Evolutionary conservation across 2,797 vertebrate species (phyloP).

Genomic region (Anniella stebbinsi): DNA sequence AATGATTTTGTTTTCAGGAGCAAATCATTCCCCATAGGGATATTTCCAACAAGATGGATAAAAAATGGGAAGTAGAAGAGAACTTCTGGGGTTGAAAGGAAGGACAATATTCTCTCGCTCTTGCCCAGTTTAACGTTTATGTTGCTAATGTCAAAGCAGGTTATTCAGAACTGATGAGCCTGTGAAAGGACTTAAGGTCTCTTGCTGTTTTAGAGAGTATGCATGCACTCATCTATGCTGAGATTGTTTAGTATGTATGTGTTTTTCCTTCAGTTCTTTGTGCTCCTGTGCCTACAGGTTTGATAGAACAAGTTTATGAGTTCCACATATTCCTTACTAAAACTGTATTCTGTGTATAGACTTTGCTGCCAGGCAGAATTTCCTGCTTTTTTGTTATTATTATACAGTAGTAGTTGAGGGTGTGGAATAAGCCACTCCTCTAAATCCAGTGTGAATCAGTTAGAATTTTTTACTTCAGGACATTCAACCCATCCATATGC

Average conservation of each 20-base stretch:
- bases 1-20: conserved; percentile 68
- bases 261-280: not conserved
- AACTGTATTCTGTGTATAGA: not conserved
- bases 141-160: conserved; percentile 38
- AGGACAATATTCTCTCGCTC: conserved; percentile 66
- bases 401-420: not conserved
- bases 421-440: too few species aligned
- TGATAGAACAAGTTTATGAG: not conserved
- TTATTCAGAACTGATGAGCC: conserved; percentile 60
- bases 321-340: not conserved
- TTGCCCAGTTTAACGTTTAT: conserved; percentile 66
- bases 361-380: not conserved
- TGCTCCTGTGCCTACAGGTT: not conserved
- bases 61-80: conserved; percentile 67
- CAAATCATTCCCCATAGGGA: conserved; percentile 64
- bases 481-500: not conserved
- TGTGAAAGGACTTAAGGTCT: not conserved
- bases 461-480: not conserved
- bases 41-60: conserved; percentile 70
- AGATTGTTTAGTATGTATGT: not conserved
- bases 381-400: not conserved
- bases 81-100: conserved; percentile 50
- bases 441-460: not conserved
- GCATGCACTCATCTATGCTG: too few species aligned
- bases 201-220: not conserved